Evolutionary conservation across 2,797 vertebrate genomes (phyloP), one percentile per base, ranked within the genome.

Genomic region (Calcarius lapponicus): DNA sequence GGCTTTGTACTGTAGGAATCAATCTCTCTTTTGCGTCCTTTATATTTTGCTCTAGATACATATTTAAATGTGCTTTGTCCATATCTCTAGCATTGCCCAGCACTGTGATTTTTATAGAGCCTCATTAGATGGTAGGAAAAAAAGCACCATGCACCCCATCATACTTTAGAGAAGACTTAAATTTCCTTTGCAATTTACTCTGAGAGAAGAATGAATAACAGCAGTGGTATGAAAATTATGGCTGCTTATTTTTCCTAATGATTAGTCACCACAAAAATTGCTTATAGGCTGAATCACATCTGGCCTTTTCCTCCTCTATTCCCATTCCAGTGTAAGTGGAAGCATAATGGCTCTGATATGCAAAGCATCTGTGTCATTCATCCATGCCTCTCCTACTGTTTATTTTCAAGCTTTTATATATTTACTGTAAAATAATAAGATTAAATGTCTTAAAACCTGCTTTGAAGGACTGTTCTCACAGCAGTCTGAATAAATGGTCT

Each of bases 211-310:
- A 69, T 32, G 15, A 19, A 88, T 95, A 94, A 90, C 40, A 71
- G 8, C 64, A 93, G 31, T 66, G 45, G 56, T 91, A 92, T 88
- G 95, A 96, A 97, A 97, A 96, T 82, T 47, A 87, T 58, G 48
- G 13, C 54, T 57, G 65, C 92, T 51, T 96, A 84, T 91, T 86
- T 88, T 91, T 96, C 34, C 29, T 91, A 93, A 92, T 91, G 43
- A 87, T 85, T 96, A 89, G 43, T 84, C 88, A 84, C 24, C 60
- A 81, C 31, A 86, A 74, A 80, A 94, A 86, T 16, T 42, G 50
- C 78, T 67, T 89, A 45, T 54, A 73, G 56, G 10, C 25, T 82
- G 32, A 91, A 95, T 86, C 5, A 1, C 50, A 88, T 78, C 69
- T 53, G 29, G 7, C 20, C 5, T 88, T 92, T 83, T 42, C 19